These are phyloP conservation scores for Sarcophaga carnaria DNA, from an alignment of 2,888 invertebrate species.

Conservation along the genomic window DNA sequence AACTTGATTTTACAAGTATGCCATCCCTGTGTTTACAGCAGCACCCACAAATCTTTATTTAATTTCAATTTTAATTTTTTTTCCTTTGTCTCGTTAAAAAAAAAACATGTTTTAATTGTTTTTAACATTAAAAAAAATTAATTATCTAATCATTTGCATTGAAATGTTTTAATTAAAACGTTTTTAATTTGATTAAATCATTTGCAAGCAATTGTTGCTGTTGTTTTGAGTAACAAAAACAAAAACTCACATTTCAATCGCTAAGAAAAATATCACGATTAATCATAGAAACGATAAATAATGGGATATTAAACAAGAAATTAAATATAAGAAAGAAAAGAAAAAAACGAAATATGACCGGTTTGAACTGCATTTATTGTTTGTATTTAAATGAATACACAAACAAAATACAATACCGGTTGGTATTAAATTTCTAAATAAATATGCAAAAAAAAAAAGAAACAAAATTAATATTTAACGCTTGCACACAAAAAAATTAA, in stretches of 20 bases:
- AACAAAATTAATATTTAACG: background rate
- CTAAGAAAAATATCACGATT: constrained; percentile 14
- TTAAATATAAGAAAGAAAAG: background rate
- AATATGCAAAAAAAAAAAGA: background rate
- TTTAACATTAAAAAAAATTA: background rate
- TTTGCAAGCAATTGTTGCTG: background rate
- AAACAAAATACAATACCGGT: constrained; percentile 3
- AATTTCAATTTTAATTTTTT: too few relatives aligned
- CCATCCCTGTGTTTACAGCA: too few relatives aligned
- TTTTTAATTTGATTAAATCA: constrained; percentile 2
- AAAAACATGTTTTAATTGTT: too few relatives aligned
- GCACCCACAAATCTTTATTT: too few relatives aligned
- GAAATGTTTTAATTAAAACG: background rate
- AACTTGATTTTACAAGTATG: too few relatives aligned
- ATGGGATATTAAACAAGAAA: constrained; percentile 1
- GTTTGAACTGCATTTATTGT: constrained; percentile 51
- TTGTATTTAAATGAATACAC: constrained; percentile 6
- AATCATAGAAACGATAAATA: background rate
- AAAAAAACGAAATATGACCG: constrained; percentile 48
- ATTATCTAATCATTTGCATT: background rate
- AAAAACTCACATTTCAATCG: background rate
- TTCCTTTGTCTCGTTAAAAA: too few relatives aligned
- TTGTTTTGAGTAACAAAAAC: too few relatives aligned
- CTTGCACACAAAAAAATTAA: constrained; percentile 20
- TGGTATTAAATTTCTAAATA: background rate